Conservation (phyloP, 2,113 vertebrate genomes). For the Pollachius pollachius region DNA sequence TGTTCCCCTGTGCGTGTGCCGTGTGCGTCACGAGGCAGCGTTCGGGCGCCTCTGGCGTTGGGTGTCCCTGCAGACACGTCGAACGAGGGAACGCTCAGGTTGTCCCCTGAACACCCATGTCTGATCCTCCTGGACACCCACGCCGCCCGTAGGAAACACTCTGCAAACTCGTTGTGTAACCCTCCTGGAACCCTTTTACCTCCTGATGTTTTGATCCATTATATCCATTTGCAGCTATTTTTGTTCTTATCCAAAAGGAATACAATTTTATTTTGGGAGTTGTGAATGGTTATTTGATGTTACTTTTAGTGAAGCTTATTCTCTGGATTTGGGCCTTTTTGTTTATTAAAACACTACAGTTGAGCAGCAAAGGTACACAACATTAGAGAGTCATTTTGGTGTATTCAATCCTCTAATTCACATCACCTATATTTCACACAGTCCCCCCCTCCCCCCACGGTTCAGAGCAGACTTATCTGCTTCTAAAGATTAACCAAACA, state of each 20-base stretch:
- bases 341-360: not conserved
- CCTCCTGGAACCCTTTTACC: too few relatives aligned
- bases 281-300: not conserved
- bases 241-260: constrained; percentile 3
- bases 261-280: not conserved
- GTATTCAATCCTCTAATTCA: too few relatives aligned
- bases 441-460: too few relatives aligned
- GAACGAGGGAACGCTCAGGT: constrained; percentile 30
- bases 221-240: not conserved
- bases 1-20: constrained; percentile 37
- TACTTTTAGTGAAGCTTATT: not conserved
- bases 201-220: too few relatives aligned
- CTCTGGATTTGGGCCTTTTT: not conserved
- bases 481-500: too few relatives aligned
- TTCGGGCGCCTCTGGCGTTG: constrained; percentile 15
- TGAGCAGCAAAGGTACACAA: not conserved
- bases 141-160: too few relatives aligned
- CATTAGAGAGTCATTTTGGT: too few relatives aligned
- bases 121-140: too few relatives aligned
- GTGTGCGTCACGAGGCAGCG: constrained; percentile 15
- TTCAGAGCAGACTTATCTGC: too few relatives aligned
- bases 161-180: too few relatives aligned
- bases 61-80: constrained; percentile 20
- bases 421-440: too few relatives aligned
- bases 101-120: not conserved